These are phyloP conservation scores for Cheilosia vernalis DNA, from an alignment of 2,888 invertebrate genomes.

Conservation along the genomic window DNA sequence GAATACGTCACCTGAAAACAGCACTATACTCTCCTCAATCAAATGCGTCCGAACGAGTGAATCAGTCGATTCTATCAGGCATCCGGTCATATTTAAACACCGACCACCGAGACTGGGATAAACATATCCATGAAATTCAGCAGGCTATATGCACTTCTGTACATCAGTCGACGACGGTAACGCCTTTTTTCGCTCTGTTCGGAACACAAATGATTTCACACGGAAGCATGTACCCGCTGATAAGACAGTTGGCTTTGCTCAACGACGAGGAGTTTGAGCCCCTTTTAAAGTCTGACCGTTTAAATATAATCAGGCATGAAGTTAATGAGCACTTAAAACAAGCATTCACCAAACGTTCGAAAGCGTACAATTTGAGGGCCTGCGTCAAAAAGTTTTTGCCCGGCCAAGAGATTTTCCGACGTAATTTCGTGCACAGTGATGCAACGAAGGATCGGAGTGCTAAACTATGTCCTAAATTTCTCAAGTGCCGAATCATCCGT, in stretches of 20 bases:
- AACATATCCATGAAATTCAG: slow-evolving; percentile 48
- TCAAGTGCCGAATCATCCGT: neutral
- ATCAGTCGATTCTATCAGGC: slow-evolving; percentile 78
- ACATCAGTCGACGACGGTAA: slow-evolving; percentile 40
- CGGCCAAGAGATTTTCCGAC: neutral
- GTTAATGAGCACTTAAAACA: neutral
- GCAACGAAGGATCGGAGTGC: neutral
- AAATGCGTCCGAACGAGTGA: slow-evolving; percentile 79
- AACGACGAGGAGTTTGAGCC: too few species aligned
- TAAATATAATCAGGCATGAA: neutral
- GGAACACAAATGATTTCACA: slow-evolving; percentile 43
- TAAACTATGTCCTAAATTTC: neutral
- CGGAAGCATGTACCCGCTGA: slow-evolving; percentile 20
- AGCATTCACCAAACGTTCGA: neutral
- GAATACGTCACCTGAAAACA: too few species aligned
- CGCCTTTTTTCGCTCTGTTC: slow-evolving; percentile 45
- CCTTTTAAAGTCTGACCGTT: too few species aligned
- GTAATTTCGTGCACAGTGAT: neutral
- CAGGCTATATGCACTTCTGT: slow-evolving; percentile 40
- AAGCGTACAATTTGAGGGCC: neutral
- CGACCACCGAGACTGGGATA: slow-evolving; percentile 66
- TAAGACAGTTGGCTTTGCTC: neutral
- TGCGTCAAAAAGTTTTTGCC: neutral
- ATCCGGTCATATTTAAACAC: slow-evolving; percentile 71
- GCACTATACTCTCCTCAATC: slow-evolving; percentile 64